A percentile compares a stretch with the other conserved stretches of the same genome.
Evolutionary conservation across 2,888 invertebrate genomes (phyloP).

Genomic region (Smittia sp.): DNA sequence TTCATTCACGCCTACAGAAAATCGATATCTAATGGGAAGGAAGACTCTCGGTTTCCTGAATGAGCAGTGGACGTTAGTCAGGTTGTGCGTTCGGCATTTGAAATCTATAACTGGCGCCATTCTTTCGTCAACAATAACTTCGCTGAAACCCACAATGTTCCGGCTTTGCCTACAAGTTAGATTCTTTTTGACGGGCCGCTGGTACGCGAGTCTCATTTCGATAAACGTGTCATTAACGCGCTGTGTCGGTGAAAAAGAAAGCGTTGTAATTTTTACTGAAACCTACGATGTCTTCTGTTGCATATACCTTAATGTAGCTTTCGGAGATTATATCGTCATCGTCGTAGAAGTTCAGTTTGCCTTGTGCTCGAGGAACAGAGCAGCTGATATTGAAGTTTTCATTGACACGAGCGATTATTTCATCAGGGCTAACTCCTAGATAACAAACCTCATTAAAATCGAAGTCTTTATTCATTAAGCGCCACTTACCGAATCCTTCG

Average conservation of each 20-base stretch:
- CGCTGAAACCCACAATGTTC: neutral
- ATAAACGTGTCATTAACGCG: conserved; percentile 10
- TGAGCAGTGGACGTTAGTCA: neutral
- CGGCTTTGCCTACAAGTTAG: conserved; percentile 11
- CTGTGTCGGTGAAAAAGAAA: neutral
- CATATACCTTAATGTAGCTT: neutral
- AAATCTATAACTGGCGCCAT: conserved; percentile 10
- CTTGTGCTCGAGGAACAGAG: neutral
- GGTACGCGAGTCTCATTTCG: neutral
- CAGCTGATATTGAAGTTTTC: conserved; percentile 17
- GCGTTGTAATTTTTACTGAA: no score
- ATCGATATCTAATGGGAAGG: neutral
- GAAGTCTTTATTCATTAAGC: neutral
- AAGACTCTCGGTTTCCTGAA: neutral
- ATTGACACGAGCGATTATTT: no score
- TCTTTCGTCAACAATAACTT: conserved; percentile 1
- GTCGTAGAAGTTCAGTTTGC: conserved; percentile 25
- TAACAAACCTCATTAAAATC: neutral
- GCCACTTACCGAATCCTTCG: neutral
- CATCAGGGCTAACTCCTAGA: conserved; percentile 8
- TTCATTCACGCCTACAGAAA: neutral
- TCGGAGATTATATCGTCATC: neutral
- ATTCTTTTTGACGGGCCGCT: conserved; percentile 23
- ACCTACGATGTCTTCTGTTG: no score
- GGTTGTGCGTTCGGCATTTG: conserved; percentile 22